Base-by-base conservation (phyloP, 2,888 invertebrate species). In the Nasonovia ribisnigri region DNA sequence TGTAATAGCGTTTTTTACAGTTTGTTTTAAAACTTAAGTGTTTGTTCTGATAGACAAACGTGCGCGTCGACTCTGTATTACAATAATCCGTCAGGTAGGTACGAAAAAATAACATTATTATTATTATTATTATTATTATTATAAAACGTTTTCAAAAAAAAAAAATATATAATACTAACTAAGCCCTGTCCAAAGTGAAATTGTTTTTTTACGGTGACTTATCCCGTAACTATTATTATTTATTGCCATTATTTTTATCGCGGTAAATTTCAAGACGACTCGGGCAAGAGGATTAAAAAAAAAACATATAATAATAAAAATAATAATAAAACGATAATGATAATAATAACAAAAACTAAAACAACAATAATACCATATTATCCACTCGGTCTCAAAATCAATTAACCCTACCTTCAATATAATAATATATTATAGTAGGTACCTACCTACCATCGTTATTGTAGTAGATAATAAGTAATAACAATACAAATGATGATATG, bases 181-280 rank as follows among this genome's bases (percentile, higher is more conserved):
- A 91, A 91, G 84, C 91, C 84, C 84, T 91, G 84, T 57, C 57
- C 20, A 86, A 24, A 91, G 51, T 91, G 43, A 91, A 86, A 91
- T 91, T 91, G 91, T 91, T 91, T 91, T 67, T 91, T 91, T 57
- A 86, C 91, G 91, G 91, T 86, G 91, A 91, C 91, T 91, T 91
- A 91, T 43, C 24, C 16, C 51, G 84, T n/a, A 24, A 91, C 84
- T 84, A 86, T 86, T 91, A 84, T 91, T 86, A 91, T 91, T 84
- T 84, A 84, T 91, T 54, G 91, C 42, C 51, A 54, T 54, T 84
- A 86, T 91, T 57, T 84, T 86, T 84, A 57, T 57, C 57, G 43
- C 20, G 51, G 43, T 84, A 91, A 57, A 84, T 91, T 86, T 84
- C 43, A 57, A 91, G 84, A 54, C 24, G 43, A 57, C 26, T 54